Evolutionary conservation across 2,113 vertebrate genomes (phyloP).

Genomic region (Xiphophorus hellerii): DNA sequence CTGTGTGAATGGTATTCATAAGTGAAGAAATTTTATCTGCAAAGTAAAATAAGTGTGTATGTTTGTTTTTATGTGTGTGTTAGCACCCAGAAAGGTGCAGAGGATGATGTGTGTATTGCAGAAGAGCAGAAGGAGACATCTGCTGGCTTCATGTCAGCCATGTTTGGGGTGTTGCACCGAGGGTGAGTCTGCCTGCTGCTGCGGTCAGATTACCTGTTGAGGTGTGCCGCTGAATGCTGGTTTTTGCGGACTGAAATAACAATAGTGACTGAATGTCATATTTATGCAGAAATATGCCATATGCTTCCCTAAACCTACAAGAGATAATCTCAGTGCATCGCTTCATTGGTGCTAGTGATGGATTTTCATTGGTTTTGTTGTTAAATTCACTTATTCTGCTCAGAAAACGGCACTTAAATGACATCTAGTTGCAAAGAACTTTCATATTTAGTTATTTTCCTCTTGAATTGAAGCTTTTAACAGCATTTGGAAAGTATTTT

Average conservation of each 20-base stretch:
- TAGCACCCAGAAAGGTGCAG: conserved; percentile 35
- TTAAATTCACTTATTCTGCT: not conserved
- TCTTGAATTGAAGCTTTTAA: conserved; percentile 4
- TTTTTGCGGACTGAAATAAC: not conserved
- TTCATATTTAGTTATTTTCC: not conserved
- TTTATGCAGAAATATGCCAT: not conserved
- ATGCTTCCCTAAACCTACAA: not conserved
- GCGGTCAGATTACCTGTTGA: not conserved
- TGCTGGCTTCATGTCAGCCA: conserved; percentile 59
- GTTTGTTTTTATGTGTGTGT: conserved; percentile 23
- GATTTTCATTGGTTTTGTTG: not conserved
- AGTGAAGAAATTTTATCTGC: conserved; percentile 1
- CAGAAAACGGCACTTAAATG: not conserved
- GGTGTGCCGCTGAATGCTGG: not conserved
- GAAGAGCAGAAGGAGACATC: conserved; percentile 42
- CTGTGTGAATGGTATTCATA: not conserved
- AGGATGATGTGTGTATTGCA: conserved; percentile 49
- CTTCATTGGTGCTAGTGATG: not conserved
- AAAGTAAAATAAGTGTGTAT: conserved; percentile 25
- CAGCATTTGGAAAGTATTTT: not conserved
- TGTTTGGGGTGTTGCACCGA: conserved; percentile 63
- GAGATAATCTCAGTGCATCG: not conserved
- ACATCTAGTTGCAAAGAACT: not conserved
- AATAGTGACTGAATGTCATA: not conserved
- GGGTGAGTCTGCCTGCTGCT: conserved; percentile 61